Evolutionary conservation across 2,797 vertebrate species (phyloP).

Genomic region (Emydoidea blandingii): DNA sequence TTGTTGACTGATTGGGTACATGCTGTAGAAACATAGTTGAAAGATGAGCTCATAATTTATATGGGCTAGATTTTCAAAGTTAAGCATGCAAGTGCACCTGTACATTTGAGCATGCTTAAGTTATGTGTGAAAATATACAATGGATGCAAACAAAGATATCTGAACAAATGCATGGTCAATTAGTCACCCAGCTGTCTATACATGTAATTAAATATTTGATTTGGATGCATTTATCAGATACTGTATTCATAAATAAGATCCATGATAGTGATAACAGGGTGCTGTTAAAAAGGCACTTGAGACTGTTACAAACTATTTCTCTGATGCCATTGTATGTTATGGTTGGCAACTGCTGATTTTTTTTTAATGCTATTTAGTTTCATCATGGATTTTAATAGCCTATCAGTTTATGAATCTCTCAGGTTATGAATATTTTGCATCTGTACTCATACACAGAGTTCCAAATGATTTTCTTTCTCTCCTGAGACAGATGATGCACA

Average conservation of each 20-base stretch:
- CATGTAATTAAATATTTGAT: not conserved
- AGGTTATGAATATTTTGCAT: not conserved
- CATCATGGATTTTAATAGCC: not conserved
- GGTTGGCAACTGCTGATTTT: not conserved
- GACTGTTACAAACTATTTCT: not conserved
- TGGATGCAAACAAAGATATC: not conserved
- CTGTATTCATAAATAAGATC: not conserved
- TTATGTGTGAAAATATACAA: not conserved
- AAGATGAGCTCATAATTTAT: not conserved
- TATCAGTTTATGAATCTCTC: not conserved
- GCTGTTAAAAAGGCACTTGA: not conserved
- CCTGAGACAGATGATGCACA: not conserved
- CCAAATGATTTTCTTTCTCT: not conserved
- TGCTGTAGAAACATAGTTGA: not conserved
- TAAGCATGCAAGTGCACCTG: not conserved
- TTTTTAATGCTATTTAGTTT: not conserved
- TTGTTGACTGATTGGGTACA: accelerated
- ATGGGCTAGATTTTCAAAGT: not conserved
- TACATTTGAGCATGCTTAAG: accelerated
- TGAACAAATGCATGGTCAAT: not conserved
- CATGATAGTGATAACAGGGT: not conserved
- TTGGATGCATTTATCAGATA: not conserved
- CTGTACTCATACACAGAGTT: accelerated
- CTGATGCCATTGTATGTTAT: not conserved
- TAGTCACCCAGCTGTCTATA: not conserved